A percentile compares a stretch with the other conserved stretches of the same genome.
Evolutionary conservation across 2,113 vertebrate species (phyloP).

Genomic region (Clinocottus analis): DNA sequence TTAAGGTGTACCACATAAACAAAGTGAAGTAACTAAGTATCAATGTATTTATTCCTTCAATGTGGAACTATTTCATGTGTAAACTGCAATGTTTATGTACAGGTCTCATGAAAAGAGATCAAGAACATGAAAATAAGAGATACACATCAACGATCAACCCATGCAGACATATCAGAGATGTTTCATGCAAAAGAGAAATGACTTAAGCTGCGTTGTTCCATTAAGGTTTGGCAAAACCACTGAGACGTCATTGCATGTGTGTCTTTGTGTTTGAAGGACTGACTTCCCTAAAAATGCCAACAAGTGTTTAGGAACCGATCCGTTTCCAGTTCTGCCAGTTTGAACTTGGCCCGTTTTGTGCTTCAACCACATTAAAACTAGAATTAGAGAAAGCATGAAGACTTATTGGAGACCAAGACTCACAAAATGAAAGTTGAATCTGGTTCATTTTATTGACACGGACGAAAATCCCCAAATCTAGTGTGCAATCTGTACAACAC

Average conservation of each 20-base stretch:
- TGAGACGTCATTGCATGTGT: background rate
- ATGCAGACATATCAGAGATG: background rate
- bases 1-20: background rate
- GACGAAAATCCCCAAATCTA: background rate
- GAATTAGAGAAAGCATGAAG: background rate
- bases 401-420: background rate
- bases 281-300: background rate
- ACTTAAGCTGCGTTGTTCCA: background rate
- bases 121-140: background rate
- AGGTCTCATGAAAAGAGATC: background rate
- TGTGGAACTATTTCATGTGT: background rate
- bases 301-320: background rate
- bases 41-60: background rate
- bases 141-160: background rate
- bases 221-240: background rate
- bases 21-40: background rate
- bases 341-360: background rate
- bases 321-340: constrained; percentile 16
- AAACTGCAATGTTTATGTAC: background rate
- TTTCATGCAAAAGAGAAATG: background rate
- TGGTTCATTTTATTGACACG: background rate
- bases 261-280: constrained; percentile 8
- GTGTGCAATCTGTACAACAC: background rate
- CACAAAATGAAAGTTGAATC: constrained; percentile 9
- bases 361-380: background rate